A percentile compares a stretch with the other conserved stretches of the same genome.
phyloP scores from a whole-genome alignment of 2,888 invertebrate species.

The Ypsolopha scabrella region DNA sequence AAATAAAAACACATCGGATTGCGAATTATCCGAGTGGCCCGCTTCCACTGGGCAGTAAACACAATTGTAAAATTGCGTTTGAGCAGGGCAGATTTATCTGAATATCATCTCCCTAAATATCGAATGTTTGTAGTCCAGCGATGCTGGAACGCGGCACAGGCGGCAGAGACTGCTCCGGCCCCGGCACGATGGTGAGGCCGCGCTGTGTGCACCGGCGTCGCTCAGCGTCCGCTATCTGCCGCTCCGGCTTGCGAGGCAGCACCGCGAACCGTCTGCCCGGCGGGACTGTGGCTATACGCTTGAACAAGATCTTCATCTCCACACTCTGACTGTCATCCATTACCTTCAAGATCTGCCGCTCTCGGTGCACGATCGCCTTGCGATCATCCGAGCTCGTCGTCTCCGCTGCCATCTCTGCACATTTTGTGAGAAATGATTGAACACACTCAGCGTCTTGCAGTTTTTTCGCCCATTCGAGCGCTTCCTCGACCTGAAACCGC shows the following conservation, averaged over 20 bases:
- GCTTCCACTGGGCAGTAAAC: no score
- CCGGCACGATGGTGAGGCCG: constrained; percentile 50
- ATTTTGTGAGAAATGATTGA: constrained; percentile 49
- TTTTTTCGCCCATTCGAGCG: constrained; percentile 49
- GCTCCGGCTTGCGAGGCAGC: constrained; percentile 35
- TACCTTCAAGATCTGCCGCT: constrained; percentile 38
- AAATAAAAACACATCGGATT: no score
- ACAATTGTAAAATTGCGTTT: no score
- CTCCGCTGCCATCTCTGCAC: constrained; percentile 46
- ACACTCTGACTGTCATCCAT: constrained; percentile 40
- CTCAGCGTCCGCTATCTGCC: constrained; percentile 25
- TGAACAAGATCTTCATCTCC: constrained; percentile 47
- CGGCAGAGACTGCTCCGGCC: constrained; percentile 36
- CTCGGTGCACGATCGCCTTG: constrained; percentile 43
- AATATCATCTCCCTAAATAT: no score
- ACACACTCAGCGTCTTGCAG: constrained; percentile 48
- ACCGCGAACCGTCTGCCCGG: constrained; percentile 47
- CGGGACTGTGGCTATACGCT: constrained; percentile 52
- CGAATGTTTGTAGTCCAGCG: constrained; percentile 48
- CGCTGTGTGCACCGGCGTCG: constrained; percentile 40
- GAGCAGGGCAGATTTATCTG: no score
- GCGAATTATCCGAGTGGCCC: no score
- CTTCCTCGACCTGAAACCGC: constrained; percentile 52
- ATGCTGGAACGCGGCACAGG: constrained; percentile 35
- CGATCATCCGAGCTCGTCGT: constrained; percentile 43